Evolutionary conservation across 2,797 vertebrate genomes (phyloP), one percentile per base, ranked within the genome.

Genomic region (Pseudotriccus pelzelni): DNA sequence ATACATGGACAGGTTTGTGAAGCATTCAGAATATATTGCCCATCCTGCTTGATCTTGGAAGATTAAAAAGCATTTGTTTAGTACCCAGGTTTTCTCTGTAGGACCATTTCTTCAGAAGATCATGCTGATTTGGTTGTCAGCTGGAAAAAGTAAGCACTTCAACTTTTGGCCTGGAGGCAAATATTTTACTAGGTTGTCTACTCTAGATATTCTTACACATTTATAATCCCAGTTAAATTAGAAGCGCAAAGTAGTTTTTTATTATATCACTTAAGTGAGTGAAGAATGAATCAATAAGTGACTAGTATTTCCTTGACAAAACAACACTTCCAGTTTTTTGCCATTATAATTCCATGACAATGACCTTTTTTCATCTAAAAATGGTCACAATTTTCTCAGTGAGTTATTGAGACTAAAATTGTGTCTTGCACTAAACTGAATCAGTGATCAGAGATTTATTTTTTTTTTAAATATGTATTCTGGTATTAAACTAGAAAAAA

Each of bases 181-280:
- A 67, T 59, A 27, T 90, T 92, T 93, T 75, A 67, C 41, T 76
- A 63, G 24, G 5, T n/a, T 76, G 22, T 30, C 63, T 84, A 7
- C 27, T 82, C 32, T 49, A 87, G 22, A 53, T 53, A 72, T 49
- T 82, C 20, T 55, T 23, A 76, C 91, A 77, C 3, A 43, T 6
- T 91, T 32, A 80, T 52, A 94, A 91, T 68, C 25, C 7, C 2
- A 21, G 36, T 59, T 32, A 82, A 91, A 93, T 81, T 47, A 87
- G 46, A 73, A 84, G 36, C 74, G 25, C 94, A 90, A 82, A 74
- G 49, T 23, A 76, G 3, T 2, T 30, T 90, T 95, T 84, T 28
- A 60, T 84, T 75, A 52, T 73, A 70, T 67, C 66, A 39, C 5
- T 94, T 93, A 81, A 93, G 73, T 92, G 80, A 93, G 64, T 47